Base-by-base conservation (phyloP, 2,888 invertebrate genomes). In the Sceliomorpha sp. region DNA sequence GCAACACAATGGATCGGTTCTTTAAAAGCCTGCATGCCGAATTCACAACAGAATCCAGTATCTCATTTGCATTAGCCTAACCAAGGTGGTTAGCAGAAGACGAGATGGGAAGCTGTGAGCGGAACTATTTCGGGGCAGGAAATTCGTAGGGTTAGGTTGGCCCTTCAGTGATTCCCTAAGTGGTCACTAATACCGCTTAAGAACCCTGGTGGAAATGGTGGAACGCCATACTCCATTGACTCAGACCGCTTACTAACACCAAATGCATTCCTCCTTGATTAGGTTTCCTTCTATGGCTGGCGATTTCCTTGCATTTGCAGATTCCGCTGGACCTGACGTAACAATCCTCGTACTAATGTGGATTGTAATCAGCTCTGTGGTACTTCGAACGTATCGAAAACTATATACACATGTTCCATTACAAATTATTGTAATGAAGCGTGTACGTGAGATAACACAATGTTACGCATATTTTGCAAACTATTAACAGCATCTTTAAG, bases 101-200 rank as follows among this genome's bases (percentile, higher is more conserved):
- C 60, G 75, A 79, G 72, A 80, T 79, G 76, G 80, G 70, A 80
- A 74, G 53, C 53, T 71, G 71, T 71, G 63, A 78, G 74, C 63
- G 31, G 51, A 74, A 73, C 71, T 77, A 73, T 72, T 70, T 73
- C 71, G 39, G 71, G 39, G 53, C 56, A 72, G 79, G 80, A 79
- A 78, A 80, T 76, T 80, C 77, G 79, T 74, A 72, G 77, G 72
- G 76, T 77, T 78, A 80, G 74, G 68, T 68, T 67, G 60, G 70
- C 77, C 76, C 78, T 75, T 72, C 77, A 76, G 76, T 80, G 84
- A 84, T 84, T 80, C 77, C 79, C 76, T 76, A 80, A 83, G 82
- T 84, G 84, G 82, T 84, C 82, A 81, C 83, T 82, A 82, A 84
- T 82, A 79, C 81, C 77, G 76, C 73, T 77, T 82, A 82, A 84